A percentile compares a stretch with the other conserved stretches of the same genome.
Evolutionary conservation across 2,888 invertebrate species (phyloP).

Genomic region (Leptopterna dolabrata): DNA sequence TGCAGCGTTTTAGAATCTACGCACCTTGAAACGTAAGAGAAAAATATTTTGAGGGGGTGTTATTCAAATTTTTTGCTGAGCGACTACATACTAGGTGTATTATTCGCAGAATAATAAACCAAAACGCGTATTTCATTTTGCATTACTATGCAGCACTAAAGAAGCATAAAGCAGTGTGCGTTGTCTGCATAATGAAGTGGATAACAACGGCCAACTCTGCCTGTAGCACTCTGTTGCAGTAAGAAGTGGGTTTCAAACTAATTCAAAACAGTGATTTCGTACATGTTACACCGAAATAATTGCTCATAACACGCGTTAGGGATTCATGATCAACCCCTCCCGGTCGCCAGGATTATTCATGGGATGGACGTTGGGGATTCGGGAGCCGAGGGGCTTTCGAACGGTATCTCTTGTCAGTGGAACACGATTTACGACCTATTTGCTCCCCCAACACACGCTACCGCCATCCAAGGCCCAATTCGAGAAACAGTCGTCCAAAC

Average conservation of each 20-base stretch:
- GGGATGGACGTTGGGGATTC: slow-evolving; percentile 32
- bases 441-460: not conserved
- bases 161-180: no score
- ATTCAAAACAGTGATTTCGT: not conserved
- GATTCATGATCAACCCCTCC: not conserved
- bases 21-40: no score
- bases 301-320: not conserved
- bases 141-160: no score
- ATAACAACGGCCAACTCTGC: no score
- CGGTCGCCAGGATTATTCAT: not conserved
- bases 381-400: not conserved
- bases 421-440: slow-evolving; percentile 40
- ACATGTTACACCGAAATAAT: not conserved
- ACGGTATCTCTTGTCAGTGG: slow-evolving; percentile 40
- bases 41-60: no score
- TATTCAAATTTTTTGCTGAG: no score
- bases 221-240: no score
- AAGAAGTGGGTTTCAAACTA: not conserved
- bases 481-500: slow-evolving; percentile 26
- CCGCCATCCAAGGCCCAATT: not conserved
- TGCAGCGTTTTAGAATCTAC: no score
- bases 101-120: no score
- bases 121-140: no score
- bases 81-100: no score
- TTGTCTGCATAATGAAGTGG: no score